Evolutionary conservation across 2,113 vertebrate genomes (phyloP).

Genomic region (Scomber colias): DNA sequence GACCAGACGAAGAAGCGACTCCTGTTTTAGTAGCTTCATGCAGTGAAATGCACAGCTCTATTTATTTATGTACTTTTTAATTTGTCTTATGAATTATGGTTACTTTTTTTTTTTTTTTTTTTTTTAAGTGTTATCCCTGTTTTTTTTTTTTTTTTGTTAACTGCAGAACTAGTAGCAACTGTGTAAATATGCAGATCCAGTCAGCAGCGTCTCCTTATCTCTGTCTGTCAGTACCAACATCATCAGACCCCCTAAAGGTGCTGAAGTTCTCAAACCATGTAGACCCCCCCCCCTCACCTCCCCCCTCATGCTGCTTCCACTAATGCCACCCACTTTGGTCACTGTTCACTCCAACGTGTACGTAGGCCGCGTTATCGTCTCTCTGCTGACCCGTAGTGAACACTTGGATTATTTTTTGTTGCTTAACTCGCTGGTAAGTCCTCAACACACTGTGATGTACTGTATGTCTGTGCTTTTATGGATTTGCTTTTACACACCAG

Average conservation of each 20-base stretch:
- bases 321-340: constrained; percentile 20
- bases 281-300: background rate
- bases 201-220: constrained; percentile 43
- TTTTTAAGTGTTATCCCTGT: constrained; percentile 51
- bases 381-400: constrained; percentile 59
- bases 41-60: constrained; percentile 80
- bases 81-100: constrained; percentile 68
- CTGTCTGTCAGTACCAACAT: constrained; percentile 12
- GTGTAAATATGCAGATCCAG: constrained; percentile 76
- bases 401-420: constrained; percentile 37
- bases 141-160: constrained; percentile 47
- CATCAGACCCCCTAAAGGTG: constrained; percentile 46
- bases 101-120: constrained; percentile 22
- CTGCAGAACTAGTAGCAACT: constrained; percentile 77
- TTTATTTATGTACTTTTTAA: constrained; percentile 79
- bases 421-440: constrained; percentile 22
- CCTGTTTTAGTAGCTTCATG: constrained; percentile 61
- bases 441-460: constrained; percentile 74
- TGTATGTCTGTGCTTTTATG: constrained; percentile 39
- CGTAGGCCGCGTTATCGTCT: constrained; percentile 31
- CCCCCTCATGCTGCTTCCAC: constrained; percentile 45
- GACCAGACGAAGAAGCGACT: constrained; percentile 43
- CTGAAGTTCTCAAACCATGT: constrained; percentile 30
- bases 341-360: constrained; percentile 24
- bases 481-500: constrained; percentile 24